A percentile compares a stretch with the other conserved stretches of the same genome.
phyloP scores from a whole-genome alignment of 2,113 vertebrate species.

The Channa argus region DNA sequence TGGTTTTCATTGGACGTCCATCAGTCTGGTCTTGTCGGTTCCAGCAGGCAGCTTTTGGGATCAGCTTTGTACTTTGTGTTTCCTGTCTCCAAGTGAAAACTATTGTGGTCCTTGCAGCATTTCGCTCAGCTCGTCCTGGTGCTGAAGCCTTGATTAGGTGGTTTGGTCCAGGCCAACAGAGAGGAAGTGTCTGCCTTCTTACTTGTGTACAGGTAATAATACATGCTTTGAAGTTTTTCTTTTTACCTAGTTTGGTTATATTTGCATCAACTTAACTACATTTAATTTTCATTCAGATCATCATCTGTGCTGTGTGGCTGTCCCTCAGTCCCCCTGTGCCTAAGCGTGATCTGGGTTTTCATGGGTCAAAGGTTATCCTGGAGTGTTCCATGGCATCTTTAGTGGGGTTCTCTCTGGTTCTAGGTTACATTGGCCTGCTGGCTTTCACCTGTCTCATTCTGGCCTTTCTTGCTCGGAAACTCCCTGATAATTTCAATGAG shows the following conservation, averaged over 20 bases:
- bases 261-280: no score
- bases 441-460: slow-evolving; percentile 60
- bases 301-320: slow-evolving; percentile 79
- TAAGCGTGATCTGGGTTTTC: slow-evolving; percentile 50
- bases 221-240: no score
- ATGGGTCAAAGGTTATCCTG: slow-evolving; percentile 66
- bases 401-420: slow-evolving; percentile 63
- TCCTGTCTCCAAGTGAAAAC: slow-evolving; percentile 82
- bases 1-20: slow-evolving; percentile 79
- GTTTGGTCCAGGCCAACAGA: slow-evolving; percentile 78
- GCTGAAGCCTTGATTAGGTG: slow-evolving; percentile 67
- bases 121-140: slow-evolving; percentile 72
- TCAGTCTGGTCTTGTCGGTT: slow-evolving; percentile 73
- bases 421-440: slow-evolving; percentile 39
- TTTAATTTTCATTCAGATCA: slow-evolving; percentile 55
- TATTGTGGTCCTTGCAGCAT: slow-evolving; percentile 80
- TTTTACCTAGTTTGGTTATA: no score
- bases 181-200: slow-evolving; percentile 68
- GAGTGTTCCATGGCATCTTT: slow-evolving; percentile 73
- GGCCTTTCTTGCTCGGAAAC: slow-evolving; percentile 82
- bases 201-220: slow-evolving; percentile 55
- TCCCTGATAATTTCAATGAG: slow-evolving; percentile 75
- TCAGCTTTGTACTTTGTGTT: slow-evolving; percentile 81
- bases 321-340: slow-evolving; percentile 70
- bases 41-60: slow-evolving; percentile 81